These are phyloP conservation scores for Engraulis encrasicolus DNA, from an alignment of 2,113 vertebrate genomes.

Conservation along the genomic window DNA sequence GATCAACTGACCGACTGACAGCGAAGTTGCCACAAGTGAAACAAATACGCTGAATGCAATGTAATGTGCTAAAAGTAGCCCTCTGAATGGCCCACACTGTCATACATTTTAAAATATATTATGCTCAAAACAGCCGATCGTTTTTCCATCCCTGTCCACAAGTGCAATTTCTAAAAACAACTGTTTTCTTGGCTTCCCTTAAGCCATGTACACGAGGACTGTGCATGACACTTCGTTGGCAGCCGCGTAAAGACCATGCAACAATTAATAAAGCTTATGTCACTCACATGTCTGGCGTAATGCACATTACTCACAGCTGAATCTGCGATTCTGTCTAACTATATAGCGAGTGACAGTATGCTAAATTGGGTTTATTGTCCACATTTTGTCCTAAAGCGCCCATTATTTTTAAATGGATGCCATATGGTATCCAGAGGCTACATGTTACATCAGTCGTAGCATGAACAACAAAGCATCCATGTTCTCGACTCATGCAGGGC, in stretches of 20 bases:
- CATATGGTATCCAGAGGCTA: background rate
- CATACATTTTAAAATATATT: no score
- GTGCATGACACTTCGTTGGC: background rate
- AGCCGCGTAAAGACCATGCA: background rate
- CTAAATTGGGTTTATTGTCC: background rate
- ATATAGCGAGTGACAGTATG: background rate
- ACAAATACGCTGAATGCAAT: no score
- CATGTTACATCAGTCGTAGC: background rate
- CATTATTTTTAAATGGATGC: background rate
- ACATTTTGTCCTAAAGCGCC: background rate
- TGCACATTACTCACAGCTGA: background rate
- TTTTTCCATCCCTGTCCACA: background rate
- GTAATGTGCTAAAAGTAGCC: no score
- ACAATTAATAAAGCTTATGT: background rate
- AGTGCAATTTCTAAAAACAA: background rate
- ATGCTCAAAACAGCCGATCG: no score
- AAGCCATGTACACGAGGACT: background rate
- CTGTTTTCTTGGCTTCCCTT: background rate
- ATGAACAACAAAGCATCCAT: no score
- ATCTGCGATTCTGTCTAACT: background rate
- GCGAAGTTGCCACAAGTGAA: no score
- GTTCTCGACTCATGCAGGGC: no score
- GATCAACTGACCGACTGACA: no score
- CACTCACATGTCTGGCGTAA: conserved; percentile 1
- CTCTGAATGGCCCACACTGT: no score